Conservation (phyloP, 2,888 invertebrate genomes). For the Cataglyphis rosenhaueri region DNA sequence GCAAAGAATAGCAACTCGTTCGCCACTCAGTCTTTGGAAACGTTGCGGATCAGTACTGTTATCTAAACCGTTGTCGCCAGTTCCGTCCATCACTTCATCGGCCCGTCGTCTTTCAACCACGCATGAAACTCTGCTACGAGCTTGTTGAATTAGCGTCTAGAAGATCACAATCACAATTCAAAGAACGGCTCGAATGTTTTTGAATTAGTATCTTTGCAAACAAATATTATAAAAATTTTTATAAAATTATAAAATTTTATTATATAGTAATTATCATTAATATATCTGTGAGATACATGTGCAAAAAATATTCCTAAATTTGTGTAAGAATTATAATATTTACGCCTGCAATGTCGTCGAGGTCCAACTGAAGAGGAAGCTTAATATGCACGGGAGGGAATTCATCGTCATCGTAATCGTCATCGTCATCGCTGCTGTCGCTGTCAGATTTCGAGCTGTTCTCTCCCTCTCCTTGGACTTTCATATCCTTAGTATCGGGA, state of each 20-base stretch:
- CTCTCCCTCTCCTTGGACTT: conserved; percentile 85
- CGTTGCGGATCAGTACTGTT: conserved; percentile 90
- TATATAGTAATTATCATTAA: conserved; percentile 2
- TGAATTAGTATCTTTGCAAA: neutral
- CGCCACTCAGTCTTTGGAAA: conserved; percentile 91
- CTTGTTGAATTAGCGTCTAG: conserved; percentile 86
- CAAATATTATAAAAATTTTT: neutral
- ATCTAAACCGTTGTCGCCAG: conserved; percentile 90
- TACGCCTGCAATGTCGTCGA: conserved; percentile 92
- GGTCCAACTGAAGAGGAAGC: conserved; percentile 93
- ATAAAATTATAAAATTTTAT: neutral
- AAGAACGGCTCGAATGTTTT: neutral
- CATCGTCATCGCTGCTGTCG: conserved; percentile 87
- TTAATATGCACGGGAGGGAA: conserved; percentile 89
- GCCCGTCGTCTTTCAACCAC: conserved; percentile 94
- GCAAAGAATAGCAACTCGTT: conserved; percentile 95
- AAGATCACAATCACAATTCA: conserved; percentile 20
- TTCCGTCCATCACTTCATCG: conserved; percentile 93
- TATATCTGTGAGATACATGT: neutral
- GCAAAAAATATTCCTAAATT: neutral
- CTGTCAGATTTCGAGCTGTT: conserved; percentile 86
- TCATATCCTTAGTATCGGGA: conserved; percentile 81
- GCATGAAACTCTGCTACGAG: conserved; percentile 94
- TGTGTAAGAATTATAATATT: conserved; percentile 46
- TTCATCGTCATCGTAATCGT: conserved; percentile 85